Evolutionary conservation across 2,888 invertebrate genomes (phyloP), one percentile per base, ranked within the genome.

Genomic region (Leptopilina syphax): DNA sequence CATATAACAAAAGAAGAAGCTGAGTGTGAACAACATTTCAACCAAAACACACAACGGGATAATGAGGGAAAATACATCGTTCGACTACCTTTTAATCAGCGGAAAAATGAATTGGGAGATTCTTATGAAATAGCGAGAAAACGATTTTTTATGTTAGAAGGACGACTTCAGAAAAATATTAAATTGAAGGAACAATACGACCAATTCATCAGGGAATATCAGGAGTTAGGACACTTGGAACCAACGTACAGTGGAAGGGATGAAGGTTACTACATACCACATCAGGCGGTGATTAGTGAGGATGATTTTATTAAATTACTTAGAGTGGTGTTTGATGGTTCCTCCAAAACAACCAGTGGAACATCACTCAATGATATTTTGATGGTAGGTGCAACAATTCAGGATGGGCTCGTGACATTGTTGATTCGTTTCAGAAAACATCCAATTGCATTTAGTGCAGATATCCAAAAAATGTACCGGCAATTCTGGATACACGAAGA

Each of bases 141-240:
- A 57, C 79, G 81, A 18, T 79, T 81, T 44, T 24, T 12, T 0
- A n/a, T 78, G 0, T 50, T 82, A 18, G 82, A 84, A 24, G 63
- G 77, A 54, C 57, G 79, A 76, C 63, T 84, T 10, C 10, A n/a
- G 0, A 66, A 65, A 44, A 76, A 81, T 44, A 57, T 57, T 13
- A 18, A 66, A 10, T 50, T 81, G 12, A 79, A 78, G 57, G 9
- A 54, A 18, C 24, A 76, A 12, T 83, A 84, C 24, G 47, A 12
- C 13, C 65, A 79, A 27, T 81, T 84, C 66, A 76, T 81, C 57
- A 13, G 70, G 10, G 81, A 84, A n/a, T 84, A 83, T 77, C 10
- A 66, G 44, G 13, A 73, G 4, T 65, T 77, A n/a, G 79, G 80
- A 27, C 84, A 82, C 68, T 81, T 84, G 54, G 6, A 54, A 10